phyloP scores from a whole-genome alignment of 2,888 invertebrate species.

The Harpagoxenus sublaevis region DNA sequence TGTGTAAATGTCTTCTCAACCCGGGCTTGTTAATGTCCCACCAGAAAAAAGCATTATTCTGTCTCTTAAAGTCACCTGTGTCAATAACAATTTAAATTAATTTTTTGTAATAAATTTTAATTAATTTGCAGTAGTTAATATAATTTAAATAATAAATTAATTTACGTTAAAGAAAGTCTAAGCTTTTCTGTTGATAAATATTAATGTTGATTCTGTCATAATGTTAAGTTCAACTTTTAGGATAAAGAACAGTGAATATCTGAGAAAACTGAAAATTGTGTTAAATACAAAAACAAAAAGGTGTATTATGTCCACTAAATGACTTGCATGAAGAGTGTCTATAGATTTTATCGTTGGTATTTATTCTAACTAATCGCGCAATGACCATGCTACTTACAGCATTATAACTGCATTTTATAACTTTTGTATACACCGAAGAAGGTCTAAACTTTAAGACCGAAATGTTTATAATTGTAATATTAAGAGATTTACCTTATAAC shows the following conservation, averaged over 20 bases:
- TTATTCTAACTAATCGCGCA: too few relatives aligned
- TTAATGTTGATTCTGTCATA: neutral
- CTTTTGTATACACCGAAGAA: too few relatives aligned
- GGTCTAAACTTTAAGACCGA: too few relatives aligned
- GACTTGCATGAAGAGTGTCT: neutral
- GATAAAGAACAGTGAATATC: neutral
- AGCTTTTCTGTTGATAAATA: neutral
- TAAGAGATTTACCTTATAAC: too few relatives aligned
- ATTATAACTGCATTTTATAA: too few relatives aligned
- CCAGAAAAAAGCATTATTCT: constrained; percentile 2
- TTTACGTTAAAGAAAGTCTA: neutral
- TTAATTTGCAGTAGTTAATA: neutral
- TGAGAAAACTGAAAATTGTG: neutral
- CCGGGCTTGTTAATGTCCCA: neutral
- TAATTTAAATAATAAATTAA: neutral
- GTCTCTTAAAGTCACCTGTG: neutral
- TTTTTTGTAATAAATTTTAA: neutral
- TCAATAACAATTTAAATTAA: constrained; percentile 24
- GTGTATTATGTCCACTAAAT: neutral
- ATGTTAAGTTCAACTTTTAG: neutral
- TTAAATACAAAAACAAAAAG: neutral
- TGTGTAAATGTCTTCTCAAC: constrained; percentile 17
- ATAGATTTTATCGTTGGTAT: constrained; percentile 6
- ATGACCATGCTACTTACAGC: too few relatives aligned
- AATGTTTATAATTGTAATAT: too few relatives aligned